Evolutionary conservation across 1,140 invertebrate genomes (phyloP), one percentile per base, ranked within the genome.

Genomic region (Drosophila pectinifera): DNA sequence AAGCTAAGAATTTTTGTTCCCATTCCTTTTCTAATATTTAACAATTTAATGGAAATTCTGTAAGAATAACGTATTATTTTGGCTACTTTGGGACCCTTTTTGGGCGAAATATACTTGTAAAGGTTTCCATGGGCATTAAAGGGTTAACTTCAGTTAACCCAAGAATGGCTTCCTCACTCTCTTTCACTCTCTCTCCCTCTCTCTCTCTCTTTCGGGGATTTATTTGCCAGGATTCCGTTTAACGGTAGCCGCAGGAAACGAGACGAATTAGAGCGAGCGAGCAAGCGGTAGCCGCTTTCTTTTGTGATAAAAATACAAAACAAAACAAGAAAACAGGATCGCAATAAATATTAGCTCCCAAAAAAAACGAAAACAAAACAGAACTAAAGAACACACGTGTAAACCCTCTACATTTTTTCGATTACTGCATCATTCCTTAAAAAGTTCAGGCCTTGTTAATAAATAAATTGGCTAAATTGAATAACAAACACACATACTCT

Each of bases 201-300:
- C 34, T 39, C 34, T 39, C 26, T 20, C 20, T 42, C 14, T 36
- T 43, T 55, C 14, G 62, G 14, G 41, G 22, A 16, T 43, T 14
- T 34, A 26, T 36, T 16, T 34, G 34, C 42, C 39, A 36, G 58
- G 43, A 67, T 39, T 48, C 61, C 42, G 42, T 67, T 26, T 63
- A 63, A 67, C 63, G 63, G 41, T 48, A 58, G 55, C 11, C 51
- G 53, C 24, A 56, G 26, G 18, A n/a, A 54, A 36, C 46, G 34
- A 45, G 28, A 24, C 18, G 65, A 56, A 62, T 38, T 51, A 14
- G 67, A 69, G 48, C 18, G 64, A 45, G 63, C 24, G 24, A 55
- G 48, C 48, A 56, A 56, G 64, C 67, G 39, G 54, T 56, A 69
- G 64, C 41, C 67, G 63, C 67, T 70, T 69, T 70, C 65, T 56